Base-by-base conservation (phyloP, 2,797 vertebrate species). In the Trematomus bernacchii region DNA sequence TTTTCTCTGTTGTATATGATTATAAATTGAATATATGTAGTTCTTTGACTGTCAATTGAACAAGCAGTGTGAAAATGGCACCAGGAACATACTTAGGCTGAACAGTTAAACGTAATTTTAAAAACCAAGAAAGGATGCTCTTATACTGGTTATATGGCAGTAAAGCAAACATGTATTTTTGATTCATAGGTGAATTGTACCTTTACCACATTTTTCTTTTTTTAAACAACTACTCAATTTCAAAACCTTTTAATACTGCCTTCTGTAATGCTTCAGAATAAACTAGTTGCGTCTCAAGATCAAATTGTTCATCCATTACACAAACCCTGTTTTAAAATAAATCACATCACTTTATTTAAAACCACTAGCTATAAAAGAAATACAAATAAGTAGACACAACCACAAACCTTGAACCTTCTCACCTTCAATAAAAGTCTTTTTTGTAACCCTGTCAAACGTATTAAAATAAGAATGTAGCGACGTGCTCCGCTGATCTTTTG, bases 261-360 rank as follows among this genome's bases (percentile, higher is more conserved):
- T 63, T 66, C 42, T 79, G 58, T 83, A 85, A 79, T 71, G 42
- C 79, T 65, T 77, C 27, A 70, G 73, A 79, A 76, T 69, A 68
- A 89, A 77, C 71, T 76, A 46, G 71, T 77, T 67, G 65, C 52
- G 76, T 83, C 66, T 72, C 76, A 48, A n/a, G 42, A 40, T 82
- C 23, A 37, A 62, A 77, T 64, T 83, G 53, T 68, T 70, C 57
- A 63, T 59, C 64, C 51, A 67, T 84, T 76, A 77, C 65, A 83
- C 74, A 81, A 80, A 57, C 73, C 43, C 51, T 48, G 55, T 77
- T 86, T 82, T 68, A 84, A 88, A 91, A 89, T 80, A 88, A 71
- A 87, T 81, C 79, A 91, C 86, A 66, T 87, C 77, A 91, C 87
- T 85, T 90, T 42, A 84, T 88, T 88, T 87, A 87, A 90, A 91